A percentile compares a stretch with the other conserved stretches of the same genome.
Evolutionary conservation across 2,888 invertebrate species (phyloP).

Genomic region (Brachyopa scutellaris): DNA sequence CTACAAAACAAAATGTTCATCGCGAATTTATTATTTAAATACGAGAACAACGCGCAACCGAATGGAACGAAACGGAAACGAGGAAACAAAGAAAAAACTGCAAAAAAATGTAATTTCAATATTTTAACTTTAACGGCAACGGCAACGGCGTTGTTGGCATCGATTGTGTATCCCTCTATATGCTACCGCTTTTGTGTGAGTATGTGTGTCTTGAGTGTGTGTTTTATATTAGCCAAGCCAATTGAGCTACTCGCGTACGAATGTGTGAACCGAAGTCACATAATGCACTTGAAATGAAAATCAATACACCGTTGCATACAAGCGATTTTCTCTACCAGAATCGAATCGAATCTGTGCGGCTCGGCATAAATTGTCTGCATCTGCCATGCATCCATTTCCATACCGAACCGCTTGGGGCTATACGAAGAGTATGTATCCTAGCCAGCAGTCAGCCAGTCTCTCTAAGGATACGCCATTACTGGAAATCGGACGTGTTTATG

Average conservation of each 20-base stretch:
- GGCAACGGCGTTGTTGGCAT: too few species aligned
- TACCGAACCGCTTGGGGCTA: constrained; percentile 27
- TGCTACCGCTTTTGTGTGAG: neutral
- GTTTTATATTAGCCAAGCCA: constrained; percentile 18
- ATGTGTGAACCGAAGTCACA: constrained; percentile 40
- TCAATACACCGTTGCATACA: constrained; percentile 44
- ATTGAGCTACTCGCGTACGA: neutral
- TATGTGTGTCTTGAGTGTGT: neutral
- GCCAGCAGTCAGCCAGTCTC: constrained; percentile 41
- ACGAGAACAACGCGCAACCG: too few species aligned
- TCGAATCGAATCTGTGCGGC: constrained; percentile 40
- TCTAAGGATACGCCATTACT: constrained; percentile 63
- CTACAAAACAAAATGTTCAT: too few species aligned
- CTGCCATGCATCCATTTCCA: constrained; percentile 31
- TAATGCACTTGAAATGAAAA: constrained; percentile 59
- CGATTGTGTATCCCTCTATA: neutral
- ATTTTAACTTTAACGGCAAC: constrained; percentile 19
- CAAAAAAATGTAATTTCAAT: constrained; percentile 25
- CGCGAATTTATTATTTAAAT: too few species aligned
- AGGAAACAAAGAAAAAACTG: too few species aligned
- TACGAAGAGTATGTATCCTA: neutral
- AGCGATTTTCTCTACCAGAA: constrained; percentile 14
- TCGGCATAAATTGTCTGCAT: constrained; percentile 55
- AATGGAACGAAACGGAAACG: too few species aligned
- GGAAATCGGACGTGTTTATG: constrained; percentile 67